phyloP scores from a whole-genome alignment of 2,797 vertebrate genomes.

The Myotis findleyi region DNA sequence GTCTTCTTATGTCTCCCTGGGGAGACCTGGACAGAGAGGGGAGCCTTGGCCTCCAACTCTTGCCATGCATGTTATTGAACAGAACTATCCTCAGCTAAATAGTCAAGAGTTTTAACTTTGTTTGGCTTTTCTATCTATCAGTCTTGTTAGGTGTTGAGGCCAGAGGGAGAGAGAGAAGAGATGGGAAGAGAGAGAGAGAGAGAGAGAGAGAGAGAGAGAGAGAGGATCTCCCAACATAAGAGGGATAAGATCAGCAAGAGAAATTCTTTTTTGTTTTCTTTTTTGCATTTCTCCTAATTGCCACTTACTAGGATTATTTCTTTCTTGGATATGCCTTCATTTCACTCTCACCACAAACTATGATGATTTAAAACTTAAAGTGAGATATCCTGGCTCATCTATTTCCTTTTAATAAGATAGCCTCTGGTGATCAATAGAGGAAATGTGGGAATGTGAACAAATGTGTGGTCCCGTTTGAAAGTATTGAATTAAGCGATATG shows the following conservation, averaged over 20 bases:
- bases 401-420: constrained; percentile 51
- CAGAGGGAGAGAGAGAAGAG: too few relatives aligned
- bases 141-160: background rate
- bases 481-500: background rate
- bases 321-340: background rate
- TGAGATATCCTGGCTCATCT: background rate
- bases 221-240: background rate
- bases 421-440: constrained; percentile 41
- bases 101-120: background rate
- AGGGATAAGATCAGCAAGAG: background rate
- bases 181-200: background rate
- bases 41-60: background rate
- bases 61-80: background rate
- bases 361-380: constrained; percentile 51
- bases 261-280: background rate
- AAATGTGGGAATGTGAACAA: constrained; percentile 13
- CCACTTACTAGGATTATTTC: background rate
- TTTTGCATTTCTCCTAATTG: constrained; percentile 23
- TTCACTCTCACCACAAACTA: constrained; percentile 27
- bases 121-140: background rate
- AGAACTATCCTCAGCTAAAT: background rate
- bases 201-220: background rate
- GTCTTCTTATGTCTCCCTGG: background rate
- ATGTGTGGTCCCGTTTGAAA: background rate
- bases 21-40: background rate